These are phyloP conservation scores for Onychostoma macrolepis DNA, from an alignment of 2,113 vertebrate species.

Conservation along the genomic window DNA sequence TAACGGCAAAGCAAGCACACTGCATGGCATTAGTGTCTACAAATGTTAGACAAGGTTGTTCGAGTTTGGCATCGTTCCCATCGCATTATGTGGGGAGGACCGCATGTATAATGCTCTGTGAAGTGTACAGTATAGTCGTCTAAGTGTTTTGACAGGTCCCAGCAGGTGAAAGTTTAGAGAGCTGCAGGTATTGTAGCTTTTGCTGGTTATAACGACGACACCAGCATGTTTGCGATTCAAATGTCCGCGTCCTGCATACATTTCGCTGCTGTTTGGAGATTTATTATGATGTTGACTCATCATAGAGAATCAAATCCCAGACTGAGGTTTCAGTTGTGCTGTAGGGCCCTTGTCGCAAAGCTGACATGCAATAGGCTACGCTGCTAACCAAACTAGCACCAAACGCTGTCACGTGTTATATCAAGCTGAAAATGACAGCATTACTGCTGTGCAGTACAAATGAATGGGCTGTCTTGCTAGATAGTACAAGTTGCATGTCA, in stretches of 20 bases:
- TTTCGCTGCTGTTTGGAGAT: constrained; percentile 43
- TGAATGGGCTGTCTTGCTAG: constrained; percentile 46
- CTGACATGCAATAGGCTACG: neutral
- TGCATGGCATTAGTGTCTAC: constrained; percentile 75
- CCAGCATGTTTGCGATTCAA: constrained; percentile 65
- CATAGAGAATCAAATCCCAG: constrained; percentile 52
- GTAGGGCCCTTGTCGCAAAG: constrained; percentile 13
- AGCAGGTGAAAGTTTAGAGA: constrained; percentile 76
- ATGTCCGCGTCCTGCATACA: constrained; percentile 55
- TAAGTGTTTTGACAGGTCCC: constrained; percentile 78
- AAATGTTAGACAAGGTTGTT: constrained; percentile 75
- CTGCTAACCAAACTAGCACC: neutral
- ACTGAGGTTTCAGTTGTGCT: constrained; percentile 31
- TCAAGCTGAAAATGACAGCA: constrained; percentile 48
- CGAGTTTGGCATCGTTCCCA: constrained; percentile 68
- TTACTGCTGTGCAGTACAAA: constrained; percentile 40
- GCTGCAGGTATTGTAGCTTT: constrained; percentile 69
- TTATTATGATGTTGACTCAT: constrained; percentile 57
- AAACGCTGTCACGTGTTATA: constrained; percentile 37
- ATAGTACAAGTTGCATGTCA: constrained; percentile 38
- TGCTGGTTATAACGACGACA: constrained; percentile 65
- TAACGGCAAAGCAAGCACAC: constrained; percentile 61
- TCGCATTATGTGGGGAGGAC: constrained; percentile 65
- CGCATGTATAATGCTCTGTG: constrained; percentile 76
- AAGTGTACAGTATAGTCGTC: constrained; percentile 70